Base-by-base conservation (phyloP, 2,888 invertebrate species). In the Cerastis leucographa region DNA sequence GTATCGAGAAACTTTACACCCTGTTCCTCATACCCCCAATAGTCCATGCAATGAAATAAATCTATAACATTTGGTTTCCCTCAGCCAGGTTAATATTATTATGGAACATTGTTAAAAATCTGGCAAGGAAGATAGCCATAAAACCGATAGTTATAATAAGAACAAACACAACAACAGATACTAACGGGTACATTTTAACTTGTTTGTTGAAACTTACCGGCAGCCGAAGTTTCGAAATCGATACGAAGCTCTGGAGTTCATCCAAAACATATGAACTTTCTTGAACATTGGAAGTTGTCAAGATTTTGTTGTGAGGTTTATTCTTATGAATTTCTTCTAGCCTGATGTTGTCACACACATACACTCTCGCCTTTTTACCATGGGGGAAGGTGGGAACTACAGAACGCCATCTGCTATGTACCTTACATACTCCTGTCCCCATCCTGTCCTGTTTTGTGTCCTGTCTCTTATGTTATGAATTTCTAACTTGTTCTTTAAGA, bases 201-300 rank as follows among this genome's bases (percentile, higher is more conserved):
- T 67, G 80, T 84, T 84, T 83, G 80, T 72, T 64, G 54, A 71
- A 83, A 67, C 54, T 74, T 68, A 44, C 42, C 12, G 29, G 25
- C 54, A 29, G 49, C 22, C 25, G 22, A 84, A 78, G 77, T 71
- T 51, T 72, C 25, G 61, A 56, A 83, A 66, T 84, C 76, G 44
- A 83, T 80, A 65, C 46, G 64, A 74, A 56, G 29, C 68, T 56
- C 51, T 69, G 77, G 81, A 84, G 81, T 72, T 81, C 62, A 68
- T 76, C 84, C 81, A 77, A 84, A 81, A 73, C 76, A 71, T 79
- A 73, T 65, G 61, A 75, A 77, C 59, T 75, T 86, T 68, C 40
- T 22, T n/a, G 22, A 75, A 74, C 67, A 77, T 71, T 80, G 75
- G 25, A 66, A 70, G 19, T 68, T 84, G 66, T 73, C 40, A 49